These are phyloP conservation scores for Gobionotothen gibberifrons DNA, from an alignment of 2,797 vertebrate species.

Conservation along the genomic window DNA sequence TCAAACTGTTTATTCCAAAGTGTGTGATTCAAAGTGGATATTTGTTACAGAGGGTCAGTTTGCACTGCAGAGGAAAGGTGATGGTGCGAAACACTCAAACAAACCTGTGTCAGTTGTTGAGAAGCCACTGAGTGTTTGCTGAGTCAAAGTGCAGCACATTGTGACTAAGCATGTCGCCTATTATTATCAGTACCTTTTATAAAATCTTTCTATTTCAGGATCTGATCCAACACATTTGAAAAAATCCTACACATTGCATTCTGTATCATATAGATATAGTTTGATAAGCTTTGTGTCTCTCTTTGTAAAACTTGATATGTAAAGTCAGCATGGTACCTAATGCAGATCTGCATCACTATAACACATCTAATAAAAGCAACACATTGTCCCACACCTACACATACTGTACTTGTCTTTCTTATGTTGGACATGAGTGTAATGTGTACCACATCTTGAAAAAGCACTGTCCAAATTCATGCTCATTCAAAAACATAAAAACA, in stretches of 20 bases:
- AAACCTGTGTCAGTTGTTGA: slow-evolving; percentile 28
- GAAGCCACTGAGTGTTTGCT: neutral
- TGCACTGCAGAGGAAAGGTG: slow-evolving; percentile 23
- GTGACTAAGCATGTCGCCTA: neutral
- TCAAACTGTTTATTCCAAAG: slow-evolving; percentile 67
- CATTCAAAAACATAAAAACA: slow-evolving; percentile 5
- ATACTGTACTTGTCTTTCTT: neutral
- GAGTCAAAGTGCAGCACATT: neutral
- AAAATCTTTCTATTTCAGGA: slow-evolving; percentile 17
- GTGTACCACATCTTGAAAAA: slow-evolving; percentile 20
- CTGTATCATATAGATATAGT: neutral
- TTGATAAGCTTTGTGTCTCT: slow-evolving; percentile 4
- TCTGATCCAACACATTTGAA: slow-evolving; percentile 8
- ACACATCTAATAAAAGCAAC: neutral
- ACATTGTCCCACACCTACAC: slow-evolving; percentile 9
- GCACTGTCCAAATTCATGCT: slow-evolving; percentile 25
- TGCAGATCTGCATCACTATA: neutral
- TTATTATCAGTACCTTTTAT: neutral
- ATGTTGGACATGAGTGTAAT: slow-evolving; percentile 1
- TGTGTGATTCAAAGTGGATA: slow-evolving; percentile 21
- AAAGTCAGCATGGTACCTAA: slow-evolving; percentile 15
- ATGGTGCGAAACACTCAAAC: neutral
- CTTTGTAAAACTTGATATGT: slow-evolving; percentile 8
- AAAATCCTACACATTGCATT: neutral
- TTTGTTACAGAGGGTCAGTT: slow-evolving; percentile 23